Evolutionary conservation across 2,113 vertebrate genomes (phyloP).

Genomic region (Grammomys dolichurus): DNA sequence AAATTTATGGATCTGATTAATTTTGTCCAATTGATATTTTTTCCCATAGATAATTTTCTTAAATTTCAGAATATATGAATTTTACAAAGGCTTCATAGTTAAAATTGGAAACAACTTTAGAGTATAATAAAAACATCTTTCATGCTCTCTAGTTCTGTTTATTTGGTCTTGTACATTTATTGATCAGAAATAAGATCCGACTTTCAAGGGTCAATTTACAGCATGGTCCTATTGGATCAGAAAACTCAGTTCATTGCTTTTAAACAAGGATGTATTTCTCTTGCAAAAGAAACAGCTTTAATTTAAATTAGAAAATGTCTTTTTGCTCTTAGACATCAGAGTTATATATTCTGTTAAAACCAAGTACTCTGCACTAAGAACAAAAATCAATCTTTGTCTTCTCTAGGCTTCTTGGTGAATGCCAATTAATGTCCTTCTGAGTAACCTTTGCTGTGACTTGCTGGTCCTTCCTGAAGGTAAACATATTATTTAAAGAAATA

Average conservation of each 20-base stretch:
- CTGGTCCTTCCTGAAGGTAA: constrained; percentile 62
- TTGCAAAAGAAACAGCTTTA: constrained; percentile 59
- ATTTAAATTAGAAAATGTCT: constrained; percentile 59
- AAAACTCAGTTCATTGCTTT: constrained; percentile 60
- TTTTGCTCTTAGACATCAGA: constrained; percentile 39
- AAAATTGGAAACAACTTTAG: neutral
- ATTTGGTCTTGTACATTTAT: neutral
- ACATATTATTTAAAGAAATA: constrained; percentile 54
- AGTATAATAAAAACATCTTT: neutral
- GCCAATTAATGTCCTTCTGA: constrained; percentile 66
- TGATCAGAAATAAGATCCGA: constrained; percentile 33
- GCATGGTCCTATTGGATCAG: neutral
- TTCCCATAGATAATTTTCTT: neutral
- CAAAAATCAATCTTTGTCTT: constrained; percentile 63
- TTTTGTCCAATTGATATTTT: neutral
- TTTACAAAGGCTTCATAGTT: neutral
- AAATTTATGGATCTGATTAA: constrained; percentile 5
- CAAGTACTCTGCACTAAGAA: neutral
- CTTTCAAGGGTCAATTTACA: neutral
- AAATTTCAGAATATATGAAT: constrained; percentile 37
- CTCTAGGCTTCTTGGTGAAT: constrained; percentile 60
- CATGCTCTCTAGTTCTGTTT: constrained; percentile 26
- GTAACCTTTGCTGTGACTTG: constrained; percentile 59
- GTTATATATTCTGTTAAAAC: constrained; percentile 71
- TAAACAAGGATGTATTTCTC: neutral